Conservation (phyloP, 1,140 invertebrate genomes). For the Aphidius gifuensis region DNA sequence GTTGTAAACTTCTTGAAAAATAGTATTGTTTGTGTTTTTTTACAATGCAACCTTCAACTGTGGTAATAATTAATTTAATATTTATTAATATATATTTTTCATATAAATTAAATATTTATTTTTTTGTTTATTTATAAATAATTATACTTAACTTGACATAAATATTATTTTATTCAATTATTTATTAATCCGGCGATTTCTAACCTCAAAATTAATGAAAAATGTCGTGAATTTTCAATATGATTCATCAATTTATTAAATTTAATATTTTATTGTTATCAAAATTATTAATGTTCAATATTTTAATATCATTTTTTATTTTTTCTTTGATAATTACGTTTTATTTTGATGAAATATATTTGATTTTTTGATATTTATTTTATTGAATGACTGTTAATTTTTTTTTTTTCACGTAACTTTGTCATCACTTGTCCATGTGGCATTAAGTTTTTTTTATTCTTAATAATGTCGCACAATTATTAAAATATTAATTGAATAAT, state of each 20-base stretch:
- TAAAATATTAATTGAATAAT: no score
- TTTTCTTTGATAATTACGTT: not conserved
- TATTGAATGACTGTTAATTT: not conserved
- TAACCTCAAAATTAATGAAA: constrained; percentile 10
- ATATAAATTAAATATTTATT: not conserved
- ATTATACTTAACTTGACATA: not conserved
- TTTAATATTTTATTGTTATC: no score
- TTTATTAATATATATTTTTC: not conserved
- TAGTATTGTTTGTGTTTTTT: constrained; percentile 30
- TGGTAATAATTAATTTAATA: constrained; percentile 27
- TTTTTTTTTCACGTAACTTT: not conserved
- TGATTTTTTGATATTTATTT: not conserved
- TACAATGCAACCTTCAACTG: constrained; percentile 30
- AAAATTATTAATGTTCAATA: no score
- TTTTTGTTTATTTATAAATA: constrained; percentile 1
- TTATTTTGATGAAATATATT: not conserved
- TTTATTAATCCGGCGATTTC: constrained; percentile 4
- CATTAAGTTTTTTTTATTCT: no score
- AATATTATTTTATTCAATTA: not conserved
- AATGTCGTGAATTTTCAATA: not conserved
- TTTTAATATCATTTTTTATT: no score
- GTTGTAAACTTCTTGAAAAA: constrained; percentile 10
- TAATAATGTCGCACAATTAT: no score
- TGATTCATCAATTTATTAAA: not conserved
- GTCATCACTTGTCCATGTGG: no score